Base-by-base conservation (phyloP, 2,797 vertebrate genomes). In the Alfaro cultratus region DNA sequence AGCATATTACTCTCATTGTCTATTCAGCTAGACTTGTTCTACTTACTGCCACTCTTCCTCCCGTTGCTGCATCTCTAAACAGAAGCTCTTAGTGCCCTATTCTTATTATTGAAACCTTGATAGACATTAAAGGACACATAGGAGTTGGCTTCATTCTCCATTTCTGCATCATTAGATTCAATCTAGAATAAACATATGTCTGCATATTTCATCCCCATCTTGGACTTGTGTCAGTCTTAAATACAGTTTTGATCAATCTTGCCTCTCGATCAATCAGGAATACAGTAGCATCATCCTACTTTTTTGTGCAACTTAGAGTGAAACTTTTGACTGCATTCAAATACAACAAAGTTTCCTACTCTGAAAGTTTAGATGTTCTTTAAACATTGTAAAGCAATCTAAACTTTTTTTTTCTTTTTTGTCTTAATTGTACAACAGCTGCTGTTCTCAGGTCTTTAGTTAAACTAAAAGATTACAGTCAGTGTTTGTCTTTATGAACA, bases 51-150 rank as follows among this genome's bases (percentile, higher is more conserved):
- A 49, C 80, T 55, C 10, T 64, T 64, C 64, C 16, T 76, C 73
- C 88, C 39, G 51, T 89, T 75, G 86, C 73, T 46, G 87, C 89
- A 80, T 88, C 89, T 91, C 94, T 92, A 87, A 94, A 92, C 89
- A 87, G 87, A 85, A 91, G 93, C 89, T 94, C 93, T 88, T 92
- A 83, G 90, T 87, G 86, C 92, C 92, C 92, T 95, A 95, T 95
- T 96, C 94, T 94, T 85, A 93, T 95, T 95, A 95, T 95, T 94
- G 92, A 84, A 92, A 88, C 91, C 91, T 91, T 85, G 86, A 95
- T 18, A 36, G 31, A 62, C 31, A 79, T 45, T 80, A 68, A 76
- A 41, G 81, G 45, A 83, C 68, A 51, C 34, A 76, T 29, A 0
- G 12, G 74, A 47, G 74, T 80, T 82, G 80, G 82, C 78, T 80